Conservation (phyloP, 2,113 vertebrate genomes). For the Corythornis cristatus region DNA sequence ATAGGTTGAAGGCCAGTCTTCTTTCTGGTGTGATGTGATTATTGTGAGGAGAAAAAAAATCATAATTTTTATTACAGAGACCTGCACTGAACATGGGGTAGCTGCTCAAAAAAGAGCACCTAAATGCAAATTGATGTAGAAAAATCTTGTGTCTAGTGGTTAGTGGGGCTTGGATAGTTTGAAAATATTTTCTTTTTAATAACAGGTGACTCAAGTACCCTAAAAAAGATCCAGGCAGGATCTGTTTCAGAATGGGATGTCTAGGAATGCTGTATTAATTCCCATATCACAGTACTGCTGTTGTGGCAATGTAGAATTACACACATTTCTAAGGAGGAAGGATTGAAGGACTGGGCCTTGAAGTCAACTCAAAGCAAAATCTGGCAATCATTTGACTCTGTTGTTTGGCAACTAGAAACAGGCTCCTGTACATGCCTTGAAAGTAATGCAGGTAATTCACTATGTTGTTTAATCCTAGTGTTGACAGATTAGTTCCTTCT, state of each 20-base stretch:
- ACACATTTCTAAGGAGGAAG: not conserved
- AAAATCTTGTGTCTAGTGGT: not conserved
- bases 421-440: not conserved
- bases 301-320: not conserved
- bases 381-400: not conserved
- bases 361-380: not conserved
- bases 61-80: not conserved
- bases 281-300: not conserved
- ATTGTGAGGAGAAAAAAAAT: not conserved
- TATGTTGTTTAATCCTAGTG: not conserved
- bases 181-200: not conserved
- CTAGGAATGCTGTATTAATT: not conserved
- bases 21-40: not conserved
- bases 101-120: not conserved
- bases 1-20: not conserved
- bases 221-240: not conserved
- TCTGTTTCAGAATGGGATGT: not conserved
- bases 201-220: not conserved
- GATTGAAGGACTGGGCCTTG: not conserved
- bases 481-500: slow-evolving; percentile 27
- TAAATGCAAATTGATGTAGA: not conserved
- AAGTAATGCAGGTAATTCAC: not conserved
- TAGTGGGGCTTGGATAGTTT: not conserved
- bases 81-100: not conserved
- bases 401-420: not conserved